Base-by-base conservation (phyloP, 2,888 invertebrate species). In the Limnephilus marmoratus region DNA sequence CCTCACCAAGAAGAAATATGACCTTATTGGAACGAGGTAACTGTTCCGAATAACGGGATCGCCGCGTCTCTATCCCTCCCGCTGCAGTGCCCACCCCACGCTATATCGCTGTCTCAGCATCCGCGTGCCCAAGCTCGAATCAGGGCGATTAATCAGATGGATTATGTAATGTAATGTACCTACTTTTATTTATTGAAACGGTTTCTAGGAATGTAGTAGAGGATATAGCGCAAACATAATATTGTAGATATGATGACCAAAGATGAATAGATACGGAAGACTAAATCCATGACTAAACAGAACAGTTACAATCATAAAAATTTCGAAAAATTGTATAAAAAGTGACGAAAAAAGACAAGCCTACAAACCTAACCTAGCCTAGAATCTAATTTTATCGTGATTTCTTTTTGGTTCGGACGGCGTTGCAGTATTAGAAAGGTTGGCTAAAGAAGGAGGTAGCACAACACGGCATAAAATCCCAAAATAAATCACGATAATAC, bases 11-110 rank as follows among this genome's bases (percentile, higher is more conserved):
- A 86, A 45, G 45, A 88, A 88, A 88, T 53, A n/a, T 80, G 90
- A 80, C 90, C 90, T 87, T 91, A 91, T 81, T 90, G 93, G 90
- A 93, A 93, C 90, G 92, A 93, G 93, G 93, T 93, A 93, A 93
- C 93, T 85, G 91, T 93, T 90, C 91, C 92, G 91, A 93, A 86
- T 93, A 93, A 93, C 93, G 93, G 93, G 91, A 90, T 90, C 85
- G 45, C 37, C 45, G 81, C 85, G 41, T 80, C 83, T 68, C 90
- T 91, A 41, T 81, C 81, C 37, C 91, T 81, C 91, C 91, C 92
- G 68, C 45, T 81, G 49, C 49, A 13, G n/a, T 68, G 49, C 83
- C 45, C 7, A 80, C 80, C 29, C 41, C 53, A 34, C 31, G 29
- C 34, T 41, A 29, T 85, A 80, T 37, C 41, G 45, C 85, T n/a